phyloP scores from a whole-genome alignment of 2,888 invertebrate genomes.

The Carterocephalus palaemon region DNA sequence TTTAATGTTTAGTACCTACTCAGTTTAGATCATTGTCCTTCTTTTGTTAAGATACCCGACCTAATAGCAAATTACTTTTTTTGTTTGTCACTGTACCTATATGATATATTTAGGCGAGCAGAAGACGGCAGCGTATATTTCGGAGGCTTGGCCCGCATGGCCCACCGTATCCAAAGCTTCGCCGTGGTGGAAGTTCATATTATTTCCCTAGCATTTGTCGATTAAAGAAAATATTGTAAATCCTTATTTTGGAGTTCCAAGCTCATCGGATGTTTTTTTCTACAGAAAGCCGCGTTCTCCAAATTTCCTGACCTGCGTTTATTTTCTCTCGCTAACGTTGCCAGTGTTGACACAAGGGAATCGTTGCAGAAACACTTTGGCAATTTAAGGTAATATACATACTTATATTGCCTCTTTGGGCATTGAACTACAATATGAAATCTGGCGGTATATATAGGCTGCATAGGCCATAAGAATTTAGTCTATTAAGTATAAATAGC shows the following conservation, averaged over 20 bases:
- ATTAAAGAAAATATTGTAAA: too few relatives aligned
- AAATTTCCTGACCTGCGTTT: conserved; percentile 91
- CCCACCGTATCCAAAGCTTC: conserved; percentile 94
- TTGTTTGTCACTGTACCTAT: too few relatives aligned
- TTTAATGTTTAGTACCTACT: too few relatives aligned
- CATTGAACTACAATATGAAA: too few relatives aligned
- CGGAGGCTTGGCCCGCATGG: conserved; percentile 99
- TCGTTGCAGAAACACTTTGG: conserved; percentile 91
- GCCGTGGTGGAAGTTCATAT: conserved; percentile 98
- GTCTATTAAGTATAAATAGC: too few relatives aligned
- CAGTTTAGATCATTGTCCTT: too few relatives aligned
- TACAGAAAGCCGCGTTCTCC: conserved; percentile 93
- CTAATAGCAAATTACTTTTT: background rate
- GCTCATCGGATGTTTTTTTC: conserved; percentile 37
- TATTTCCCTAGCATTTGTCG: too few relatives aligned
- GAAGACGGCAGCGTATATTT: conserved; percentile 93
- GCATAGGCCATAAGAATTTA: too few relatives aligned
- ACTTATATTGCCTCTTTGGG: too few relatives aligned
- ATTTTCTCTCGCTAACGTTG: conserved; percentile 96
- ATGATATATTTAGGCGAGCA: conserved; percentile 82
- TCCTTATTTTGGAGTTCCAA: too few relatives aligned
- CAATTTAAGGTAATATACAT: conserved; percentile 79
- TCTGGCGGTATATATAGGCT: too few relatives aligned
- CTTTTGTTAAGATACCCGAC: too few relatives aligned
- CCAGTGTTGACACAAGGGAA: conserved; percentile 94